Conservation (phyloP, 2,113 vertebrate genomes). For the Brachyhypopomus gauderio region DNA sequence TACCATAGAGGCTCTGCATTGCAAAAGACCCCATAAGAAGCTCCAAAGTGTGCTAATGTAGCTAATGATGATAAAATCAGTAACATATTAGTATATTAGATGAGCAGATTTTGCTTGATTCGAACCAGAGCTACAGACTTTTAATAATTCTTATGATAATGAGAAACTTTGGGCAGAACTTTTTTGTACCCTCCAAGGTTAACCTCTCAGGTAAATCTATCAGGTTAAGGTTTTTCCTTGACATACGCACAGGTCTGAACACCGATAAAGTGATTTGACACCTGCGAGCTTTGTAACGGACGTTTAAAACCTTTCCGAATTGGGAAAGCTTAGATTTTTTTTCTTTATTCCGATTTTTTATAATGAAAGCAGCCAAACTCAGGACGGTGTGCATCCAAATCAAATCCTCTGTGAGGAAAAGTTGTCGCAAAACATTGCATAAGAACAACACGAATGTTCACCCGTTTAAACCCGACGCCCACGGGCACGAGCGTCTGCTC, state of each 20-base stretch:
- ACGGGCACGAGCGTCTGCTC: conserved; percentile 59
- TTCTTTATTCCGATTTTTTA: background rate
- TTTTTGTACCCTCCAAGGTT: too few relatives aligned
- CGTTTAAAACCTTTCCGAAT: too few relatives aligned
- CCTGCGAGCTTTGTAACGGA: too few relatives aligned
- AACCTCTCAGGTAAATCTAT: too few relatives aligned
- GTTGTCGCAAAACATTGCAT: conserved; percentile 11
- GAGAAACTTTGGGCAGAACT: too few relatives aligned
- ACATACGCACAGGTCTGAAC: too few relatives aligned
- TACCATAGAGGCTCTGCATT: background rate
- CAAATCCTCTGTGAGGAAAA: conserved; percentile 35
- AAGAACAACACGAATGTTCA: conserved; percentile 17
- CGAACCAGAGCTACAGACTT: background rate
- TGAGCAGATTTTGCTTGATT: background rate
- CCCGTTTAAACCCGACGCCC: conserved; percentile 31
- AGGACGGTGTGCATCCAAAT: background rate
- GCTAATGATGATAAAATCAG: too few relatives aligned
- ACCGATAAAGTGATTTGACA: too few relatives aligned
- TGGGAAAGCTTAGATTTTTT: background rate
- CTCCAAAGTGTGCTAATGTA: too few relatives aligned
- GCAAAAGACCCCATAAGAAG: background rate
- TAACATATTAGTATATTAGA: too few relatives aligned
- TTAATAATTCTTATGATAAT: background rate
- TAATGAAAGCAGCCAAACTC: background rate
- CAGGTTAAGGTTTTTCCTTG: too few relatives aligned